A percentile compares a stretch with the other conserved stretches of the same genome.
Conservation (phyloP, 2,113 vertebrate species). For the Cacatua alba region DNA sequence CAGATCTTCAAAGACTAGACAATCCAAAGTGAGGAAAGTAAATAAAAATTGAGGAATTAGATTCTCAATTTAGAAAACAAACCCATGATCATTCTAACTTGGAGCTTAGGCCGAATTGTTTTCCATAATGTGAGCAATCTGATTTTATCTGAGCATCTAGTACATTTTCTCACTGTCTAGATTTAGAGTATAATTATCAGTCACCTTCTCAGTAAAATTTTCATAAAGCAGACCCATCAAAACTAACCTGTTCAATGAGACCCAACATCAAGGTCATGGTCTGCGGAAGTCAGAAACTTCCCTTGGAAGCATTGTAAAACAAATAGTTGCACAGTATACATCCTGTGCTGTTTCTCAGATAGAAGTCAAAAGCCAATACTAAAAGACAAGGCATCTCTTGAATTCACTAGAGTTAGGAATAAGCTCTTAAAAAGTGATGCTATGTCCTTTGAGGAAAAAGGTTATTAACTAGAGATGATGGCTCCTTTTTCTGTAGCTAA, state of each 20-base stretch:
- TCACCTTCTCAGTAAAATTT: background rate
- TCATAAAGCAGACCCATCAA: background rate
- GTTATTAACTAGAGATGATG: background rate
- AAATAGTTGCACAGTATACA: background rate
- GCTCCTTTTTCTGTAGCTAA: background rate
- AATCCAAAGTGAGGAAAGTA: background rate
- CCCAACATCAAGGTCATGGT: background rate
- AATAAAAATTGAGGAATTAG: background rate
- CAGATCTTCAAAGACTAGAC: background rate
- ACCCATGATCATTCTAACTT: background rate
- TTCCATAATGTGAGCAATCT: rapidly evolving
- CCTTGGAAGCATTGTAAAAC: background rate
- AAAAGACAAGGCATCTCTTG: background rate
- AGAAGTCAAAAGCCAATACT: background rate
- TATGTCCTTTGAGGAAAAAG: background rate
- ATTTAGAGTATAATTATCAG: background rate
- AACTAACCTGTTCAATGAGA: background rate
- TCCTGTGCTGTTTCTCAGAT: background rate
- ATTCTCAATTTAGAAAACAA: background rate
- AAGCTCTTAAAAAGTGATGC: background rate
- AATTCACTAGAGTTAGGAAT: background rate
- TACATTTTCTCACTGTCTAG: background rate
- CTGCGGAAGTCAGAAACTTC: background rate
- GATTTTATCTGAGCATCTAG: background rate
- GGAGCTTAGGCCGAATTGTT: background rate